Evolutionary conservation across 2,113 vertebrate species (phyloP), one percentile per base, ranked within the genome.

Genomic region (Rhineura floridana): DNA sequence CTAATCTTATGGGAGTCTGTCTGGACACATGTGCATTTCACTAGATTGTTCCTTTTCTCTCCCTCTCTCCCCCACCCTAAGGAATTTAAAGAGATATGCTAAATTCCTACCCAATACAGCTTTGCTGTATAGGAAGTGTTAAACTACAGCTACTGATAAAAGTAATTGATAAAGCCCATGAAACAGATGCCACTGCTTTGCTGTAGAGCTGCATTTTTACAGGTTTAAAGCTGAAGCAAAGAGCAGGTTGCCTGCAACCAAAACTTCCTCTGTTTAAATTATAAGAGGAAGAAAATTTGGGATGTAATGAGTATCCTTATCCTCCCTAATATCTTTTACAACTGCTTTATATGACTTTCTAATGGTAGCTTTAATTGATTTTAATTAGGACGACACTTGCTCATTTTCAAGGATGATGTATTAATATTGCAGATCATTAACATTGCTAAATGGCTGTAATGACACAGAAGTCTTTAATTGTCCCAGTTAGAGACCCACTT

Each of bases 371-470:
- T 95, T 96, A 97, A 97, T 97, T 93, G 81, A 83, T 96, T 97
- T 88, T 97, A 97, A 97, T 97, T 96, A 97, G 93, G 94, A 96
- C 89, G 91, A 96, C 94, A 95, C 94, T 95, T 94, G 88, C 85
- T 93, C 93, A 63, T 97, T 97, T 97, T 96, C 93, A 88, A 95
- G 92, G 94, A 92, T 96, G 97, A 96, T 96, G 95, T 96, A 97
- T 97, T 97, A 97, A 97, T 97, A 97, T 95, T 95, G 95, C 94
- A 97, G 97, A 97, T 97, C 96, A 97, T 97, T 97, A 97, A 96
- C 87, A 87, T 86, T 87, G 90, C 95, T 97, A 97, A 97, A 97
- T 97, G 95, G 94, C 93, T 96, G 94, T 96, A 96, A 97, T 97
- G 94, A 96, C 94, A 96, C 82, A 95, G 94, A 95, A 94, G 94